Conservation (phyloP, 2,888 invertebrate genomes). For the Drosophila infuscata region DNA sequence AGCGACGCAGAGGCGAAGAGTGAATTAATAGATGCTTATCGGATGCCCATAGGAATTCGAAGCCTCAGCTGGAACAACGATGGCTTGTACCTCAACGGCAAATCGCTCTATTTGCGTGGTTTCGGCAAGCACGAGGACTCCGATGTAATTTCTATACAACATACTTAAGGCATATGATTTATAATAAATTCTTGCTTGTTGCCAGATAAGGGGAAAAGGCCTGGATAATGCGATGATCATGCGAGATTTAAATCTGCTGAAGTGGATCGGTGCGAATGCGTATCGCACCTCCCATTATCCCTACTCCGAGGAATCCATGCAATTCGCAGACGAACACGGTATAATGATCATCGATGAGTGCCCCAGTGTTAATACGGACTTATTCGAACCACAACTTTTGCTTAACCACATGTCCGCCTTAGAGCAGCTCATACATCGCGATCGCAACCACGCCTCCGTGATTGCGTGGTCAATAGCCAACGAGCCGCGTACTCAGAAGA, state of each 20-base stretch:
- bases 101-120: conserved; percentile 94
- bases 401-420: conserved; percentile 93
- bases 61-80: conserved; percentile 91
- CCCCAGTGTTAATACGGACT: conserved; percentile 94
- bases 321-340: conserved; percentile 95
- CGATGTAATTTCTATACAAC: conserved; percentile 86
- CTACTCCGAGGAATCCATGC: conserved; percentile 98
- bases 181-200: neutral
- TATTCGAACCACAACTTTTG: conserved; percentile 89
- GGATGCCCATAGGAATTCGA: conserved; percentile 94
- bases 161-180: neutral
- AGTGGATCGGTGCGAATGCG: conserved; percentile 97
- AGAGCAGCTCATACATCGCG: conserved; percentile 93
- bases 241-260: conserved; percentile 96
- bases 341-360: conserved; percentile 98
- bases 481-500: conserved; percentile 92
- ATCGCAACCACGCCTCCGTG: conserved; percentile 97
- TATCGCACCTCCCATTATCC: conserved; percentile 99
- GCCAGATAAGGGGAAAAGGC: conserved; percentile 95
- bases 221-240: conserved; percentile 94
- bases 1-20: conserved; percentile 61
- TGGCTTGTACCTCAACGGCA: conserved; percentile 91
- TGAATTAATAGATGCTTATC: conserved; percentile 89
- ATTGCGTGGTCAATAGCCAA: conserved; percentile 99
- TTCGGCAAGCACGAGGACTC: conserved; percentile 98